Evolutionary conservation across 2,797 vertebrate species (phyloP), one percentile per base, ranked within the genome.

Genomic region (Xerus rutilus): DNA sequence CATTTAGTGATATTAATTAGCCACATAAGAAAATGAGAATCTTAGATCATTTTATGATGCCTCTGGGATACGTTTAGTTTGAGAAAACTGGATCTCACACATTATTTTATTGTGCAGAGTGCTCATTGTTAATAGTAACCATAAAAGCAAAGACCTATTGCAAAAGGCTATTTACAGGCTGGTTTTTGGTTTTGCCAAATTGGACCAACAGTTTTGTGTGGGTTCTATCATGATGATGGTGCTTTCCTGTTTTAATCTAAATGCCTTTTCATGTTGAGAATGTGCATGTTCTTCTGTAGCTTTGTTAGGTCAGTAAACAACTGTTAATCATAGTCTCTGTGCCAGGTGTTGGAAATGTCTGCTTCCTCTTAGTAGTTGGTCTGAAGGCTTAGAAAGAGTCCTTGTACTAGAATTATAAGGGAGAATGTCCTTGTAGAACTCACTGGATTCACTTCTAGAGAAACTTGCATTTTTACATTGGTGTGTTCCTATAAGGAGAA

Each of bases 241-340:
- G 11, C 32, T 77, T 93, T 85, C n/a, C 54, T 21, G 12, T 86
- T 87, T 94, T 92, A 90, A 88, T 32, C 39, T 69, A 83, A 54
- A 54, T 91, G 35, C 39, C 43, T 85, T 92, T 62, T 67, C 25
- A 39, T 65, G 47, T 49, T 69, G 52, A 79, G 69, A 89, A 39
- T 35, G 12, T 74, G 20, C 20, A 1, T 62, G 11, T 85, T 91
- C 32, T 77, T 32, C 73, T 35, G 0, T 83, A 76, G 14, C 47
- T 82, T 30, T 92, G 57, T 54, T 85, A 64, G 78, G 5, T 86
- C 15, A 17, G 52, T 25, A 73, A 72, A 92, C 7, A 59, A 77
- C 49, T 52, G 7, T 32, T 43, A 49, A 72, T 25, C 30, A 7
- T 69, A 12, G 5, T 9, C 28, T 79, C 9, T 28, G 15, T 3